phyloP scores from a whole-genome alignment of 2,113 vertebrate species.

The Oostethus manadensis region DNA sequence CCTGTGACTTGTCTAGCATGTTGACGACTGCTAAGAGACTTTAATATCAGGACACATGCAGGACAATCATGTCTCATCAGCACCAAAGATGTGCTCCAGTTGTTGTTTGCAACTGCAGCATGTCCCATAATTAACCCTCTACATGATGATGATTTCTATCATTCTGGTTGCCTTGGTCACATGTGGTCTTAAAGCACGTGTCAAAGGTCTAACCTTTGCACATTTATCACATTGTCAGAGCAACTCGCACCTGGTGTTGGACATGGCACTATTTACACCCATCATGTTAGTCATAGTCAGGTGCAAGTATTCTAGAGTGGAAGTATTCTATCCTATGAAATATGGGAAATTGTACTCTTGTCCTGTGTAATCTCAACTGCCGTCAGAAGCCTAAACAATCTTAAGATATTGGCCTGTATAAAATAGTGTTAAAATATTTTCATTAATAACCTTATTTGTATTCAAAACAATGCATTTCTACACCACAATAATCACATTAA shows the following conservation, averaged over 20 bases:
- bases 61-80: slow-evolving; percentile 85
- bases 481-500: not conserved
- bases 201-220: slow-evolving; percentile 34
- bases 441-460: not conserved
- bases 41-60: slow-evolving; percentile 88
- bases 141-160: slow-evolving; percentile 41
- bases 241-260: not conserved
- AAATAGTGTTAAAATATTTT: not conserved
- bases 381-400: too few species aligned
- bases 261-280: not conserved
- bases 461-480: not conserved
- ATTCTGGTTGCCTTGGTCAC: slow-evolving; percentile 43
- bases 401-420: too few species aligned
- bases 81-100: slow-evolving; percentile 79
- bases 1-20: slow-evolving; percentile 80
- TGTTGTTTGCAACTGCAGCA: slow-evolving; percentile 74
- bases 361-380: too few species aligned
- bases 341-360: too few species aligned
- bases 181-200: slow-evolving; percentile 35
- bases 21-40: slow-evolving; percentile 88
- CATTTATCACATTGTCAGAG: slow-evolving; percentile 27
- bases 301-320: too few species aligned
- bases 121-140: slow-evolving; percentile 51
- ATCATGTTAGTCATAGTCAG: too few species aligned
- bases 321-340: too few species aligned